Percentiles rank a stretch among this genome's conserved stretches.
Conservation (phyloP, 2,888 invertebrate species). For the Chrysina gloriosa region DNA sequence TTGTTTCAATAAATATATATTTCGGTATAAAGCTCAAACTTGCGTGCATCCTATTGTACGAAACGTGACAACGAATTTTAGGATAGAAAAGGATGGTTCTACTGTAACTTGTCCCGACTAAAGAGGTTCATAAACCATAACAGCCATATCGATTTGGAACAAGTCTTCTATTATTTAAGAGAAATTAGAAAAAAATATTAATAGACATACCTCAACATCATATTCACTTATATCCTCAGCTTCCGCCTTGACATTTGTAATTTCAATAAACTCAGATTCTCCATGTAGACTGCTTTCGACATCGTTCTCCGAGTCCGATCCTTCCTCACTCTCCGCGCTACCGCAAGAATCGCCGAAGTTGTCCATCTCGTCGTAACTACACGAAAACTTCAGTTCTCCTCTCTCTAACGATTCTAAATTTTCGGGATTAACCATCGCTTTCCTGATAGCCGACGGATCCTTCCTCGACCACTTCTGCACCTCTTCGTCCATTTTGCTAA, state of each 20-base stretch:
- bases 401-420: conserved; percentile 84
- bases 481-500: conserved; percentile 97
- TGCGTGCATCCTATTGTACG: too few species aligned
- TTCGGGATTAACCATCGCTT: conserved; percentile 95
- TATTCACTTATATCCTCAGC: conserved; percentile 64
- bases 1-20: too few species aligned
- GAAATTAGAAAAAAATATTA: too few species aligned
- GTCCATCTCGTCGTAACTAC: conserved; percentile 64
- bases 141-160: too few species aligned
- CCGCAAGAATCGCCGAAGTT: conserved; percentile 70
- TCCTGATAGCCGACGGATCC: conserved; percentile 91
- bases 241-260: conserved; percentile 67
- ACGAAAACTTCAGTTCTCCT: conserved; percentile 88
- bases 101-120: too few species aligned
- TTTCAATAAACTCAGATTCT: conserved; percentile 68
- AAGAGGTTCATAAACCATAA: too few species aligned
- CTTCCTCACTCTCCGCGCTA: conserved; percentile 76
- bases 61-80: too few species aligned
- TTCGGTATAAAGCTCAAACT: too few species aligned
- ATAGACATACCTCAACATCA: conserved; percentile 70
- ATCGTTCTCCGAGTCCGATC: conserved; percentile 69
- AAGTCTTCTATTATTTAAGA: too few species aligned
- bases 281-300: conserved; percentile 51
- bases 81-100: too few species aligned
- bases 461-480: conserved; percentile 97